phyloP scores from a whole-genome alignment of 2,113 vertebrate species.

The Mus musculus region DNA sequence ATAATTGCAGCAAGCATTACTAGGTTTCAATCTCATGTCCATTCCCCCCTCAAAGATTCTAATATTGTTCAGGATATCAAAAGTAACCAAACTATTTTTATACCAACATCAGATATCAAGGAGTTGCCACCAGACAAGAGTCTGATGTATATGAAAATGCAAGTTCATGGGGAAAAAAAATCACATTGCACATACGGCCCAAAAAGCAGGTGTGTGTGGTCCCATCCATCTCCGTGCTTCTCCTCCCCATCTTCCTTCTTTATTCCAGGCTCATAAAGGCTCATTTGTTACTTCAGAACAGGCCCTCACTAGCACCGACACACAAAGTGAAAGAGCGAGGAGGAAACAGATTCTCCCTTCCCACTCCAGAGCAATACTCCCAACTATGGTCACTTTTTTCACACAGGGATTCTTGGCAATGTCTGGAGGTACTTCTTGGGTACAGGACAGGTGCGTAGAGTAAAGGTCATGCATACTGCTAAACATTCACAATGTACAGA shows the following conservation, averaged over 20 bases:
- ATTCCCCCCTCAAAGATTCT: conserved; percentile 31
- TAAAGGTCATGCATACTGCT: not conserved
- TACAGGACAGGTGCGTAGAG: not conserved
- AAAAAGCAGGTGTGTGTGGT: not conserved
- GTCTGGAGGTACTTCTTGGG: not conserved
- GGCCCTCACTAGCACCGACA: not conserved
- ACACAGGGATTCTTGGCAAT: not conserved
- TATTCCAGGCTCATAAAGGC: not conserved
- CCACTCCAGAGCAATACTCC: not conserved
- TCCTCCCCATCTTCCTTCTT: not conserved
- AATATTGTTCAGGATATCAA: not conserved
- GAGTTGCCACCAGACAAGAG: not conserved
- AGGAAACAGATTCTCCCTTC: not conserved
- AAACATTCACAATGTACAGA: not conserved
- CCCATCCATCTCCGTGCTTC: not conserved
- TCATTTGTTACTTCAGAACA: not conserved
- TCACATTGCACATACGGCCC: not conserved
- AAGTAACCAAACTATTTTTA: not conserved
- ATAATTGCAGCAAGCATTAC: not conserved
- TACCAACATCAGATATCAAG: not conserved
- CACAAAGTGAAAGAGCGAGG: not conserved
- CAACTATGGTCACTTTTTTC: not conserved
- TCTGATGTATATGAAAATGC: not conserved
- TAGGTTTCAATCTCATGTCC: not conserved
- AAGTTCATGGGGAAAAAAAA: not conserved